Evolutionary conservation across 2,888 invertebrate species (phyloP).

Genomic region (Drosophila formosana): DNA sequence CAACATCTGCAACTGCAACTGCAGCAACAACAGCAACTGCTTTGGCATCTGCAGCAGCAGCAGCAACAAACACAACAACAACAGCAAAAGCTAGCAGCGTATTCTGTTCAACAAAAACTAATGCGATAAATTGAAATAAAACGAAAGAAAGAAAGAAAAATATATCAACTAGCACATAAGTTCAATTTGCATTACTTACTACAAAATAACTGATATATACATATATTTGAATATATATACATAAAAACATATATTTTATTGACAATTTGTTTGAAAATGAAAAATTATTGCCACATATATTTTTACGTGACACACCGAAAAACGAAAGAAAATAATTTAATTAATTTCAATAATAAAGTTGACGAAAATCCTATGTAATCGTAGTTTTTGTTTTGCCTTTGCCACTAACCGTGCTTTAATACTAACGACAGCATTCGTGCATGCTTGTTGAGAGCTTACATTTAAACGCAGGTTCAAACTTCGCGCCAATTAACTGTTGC

Average conservation of each 20-base stretch:
- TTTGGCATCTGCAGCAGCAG: conserved; percentile 15
- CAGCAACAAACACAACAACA: conserved; percentile 33
- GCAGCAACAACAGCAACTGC: conserved; percentile 33
- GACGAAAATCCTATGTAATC: conserved; percentile 58
- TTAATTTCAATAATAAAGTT: conserved; percentile 65
- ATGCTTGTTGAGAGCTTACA: conserved; percentile 13
- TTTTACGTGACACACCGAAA: conserved; percentile 62
- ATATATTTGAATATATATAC: conserved; percentile 21
- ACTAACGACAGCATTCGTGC: conserved; percentile 38
- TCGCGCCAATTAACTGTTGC: conserved; percentile 1
- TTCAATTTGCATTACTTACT: conserved; percentile 70
- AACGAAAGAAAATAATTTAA: conserved; percentile 19
- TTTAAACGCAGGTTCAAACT: neutral
- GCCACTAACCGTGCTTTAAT: conserved; percentile 45
- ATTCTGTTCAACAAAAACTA: conserved; percentile 47
- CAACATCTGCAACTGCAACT: conserved; percentile 24
- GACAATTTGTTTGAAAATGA: conserved; percentile 39
- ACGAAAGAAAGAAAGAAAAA: conserved; percentile 20
- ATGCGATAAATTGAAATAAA: conserved; percentile 30
- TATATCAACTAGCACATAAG: conserved; percentile 58
- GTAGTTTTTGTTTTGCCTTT: conserved; percentile 59
- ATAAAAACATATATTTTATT: conserved; percentile 54
- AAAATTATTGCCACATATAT: conserved; percentile 55
- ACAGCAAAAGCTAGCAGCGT: conserved; percentile 37
- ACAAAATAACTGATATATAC: conserved; percentile 34